phyloP scores from a whole-genome alignment of 2,888 invertebrate species.

The Fragum fragum region DNA sequence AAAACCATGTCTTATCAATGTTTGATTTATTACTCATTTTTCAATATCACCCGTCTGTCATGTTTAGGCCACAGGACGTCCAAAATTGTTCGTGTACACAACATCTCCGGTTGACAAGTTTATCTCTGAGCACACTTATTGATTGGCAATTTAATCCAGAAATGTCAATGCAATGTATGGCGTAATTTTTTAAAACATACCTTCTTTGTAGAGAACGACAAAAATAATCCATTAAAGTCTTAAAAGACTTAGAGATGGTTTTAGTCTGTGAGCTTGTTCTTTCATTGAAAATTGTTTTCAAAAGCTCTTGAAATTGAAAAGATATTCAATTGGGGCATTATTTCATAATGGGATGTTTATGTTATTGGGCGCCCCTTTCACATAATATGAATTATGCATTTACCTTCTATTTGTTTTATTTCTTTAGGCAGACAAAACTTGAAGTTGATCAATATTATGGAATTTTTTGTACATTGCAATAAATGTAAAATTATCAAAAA shows the following conservation, averaged over 20 bases:
- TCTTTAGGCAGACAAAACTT: background rate
- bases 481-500: too few species aligned
- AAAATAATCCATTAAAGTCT: constrained; percentile 52
- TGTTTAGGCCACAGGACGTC: constrained; percentile 19
- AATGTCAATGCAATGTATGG: constrained; percentile 48
- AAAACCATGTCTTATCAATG: constrained; percentile 29
- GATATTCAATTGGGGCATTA: constrained; percentile 24
- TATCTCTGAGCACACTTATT: constrained; percentile 53
- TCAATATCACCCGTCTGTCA: constrained; percentile 27
- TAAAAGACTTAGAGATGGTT: constrained; percentile 40
- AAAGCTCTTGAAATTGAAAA: constrained; percentile 33
- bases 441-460: too few species aligned
- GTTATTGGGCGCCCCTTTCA: constrained; percentile 10
- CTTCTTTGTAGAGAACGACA: constrained; percentile 36
- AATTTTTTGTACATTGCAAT: too few species aligned
- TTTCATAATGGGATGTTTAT: constrained; percentile 28
- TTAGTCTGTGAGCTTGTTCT: constrained; percentile 37
- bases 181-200: constrained; percentile 51
- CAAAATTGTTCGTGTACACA: constrained; percentile 9
- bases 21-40: constrained; percentile 32
- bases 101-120: constrained; percentile 47
- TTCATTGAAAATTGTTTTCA: constrained; percentile 42
- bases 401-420: constrained; percentile 1
- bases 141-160: constrained; percentile 61
- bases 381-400: constrained; percentile 5